These are phyloP conservation scores for Scaptomyza hsui DNA, from an alignment of 1,140 invertebrate genomes.

Conservation along the genomic window DNA sequence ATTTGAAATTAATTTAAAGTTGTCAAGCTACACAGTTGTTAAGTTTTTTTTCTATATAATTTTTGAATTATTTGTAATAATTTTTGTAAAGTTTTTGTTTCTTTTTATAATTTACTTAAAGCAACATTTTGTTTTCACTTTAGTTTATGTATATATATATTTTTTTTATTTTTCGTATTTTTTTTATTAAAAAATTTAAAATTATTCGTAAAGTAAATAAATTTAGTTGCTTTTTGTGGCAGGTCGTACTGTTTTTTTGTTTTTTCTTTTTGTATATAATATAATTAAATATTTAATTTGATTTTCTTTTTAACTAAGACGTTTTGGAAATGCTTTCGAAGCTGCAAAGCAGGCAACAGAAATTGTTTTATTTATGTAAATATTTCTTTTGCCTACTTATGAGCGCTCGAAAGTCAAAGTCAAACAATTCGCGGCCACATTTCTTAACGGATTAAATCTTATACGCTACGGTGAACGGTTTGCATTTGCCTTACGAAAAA, in stretches of 20 bases:
- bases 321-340: conserved; percentile 1
- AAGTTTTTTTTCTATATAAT: conserved; percentile 22
- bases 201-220: conserved; percentile 62
- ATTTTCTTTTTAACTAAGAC: conserved; percentile 32
- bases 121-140: conserved; percentile 51
- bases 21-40: conserved; percentile 49
- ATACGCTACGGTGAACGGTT: conserved; percentile 34
- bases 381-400: conserved; percentile 19
- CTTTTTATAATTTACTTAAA: conserved; percentile 70
- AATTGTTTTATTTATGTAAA: background rate
- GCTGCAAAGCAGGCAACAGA: conserved; percentile 20
- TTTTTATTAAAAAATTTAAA: conserved; percentile 69
- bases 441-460: conserved; percentile 29
- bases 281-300: conserved; percentile 1
- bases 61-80: conserved; percentile 79
- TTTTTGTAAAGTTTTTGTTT: conserved; percentile 62
- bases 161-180: conserved; percentile 36
- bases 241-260: conserved; percentile 76
- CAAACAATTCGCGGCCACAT: conserved; percentile 14
- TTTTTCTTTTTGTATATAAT: conserved; percentile 23
- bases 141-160: conserved; percentile 14
- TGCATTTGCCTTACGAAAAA: conserved; percentile 31
- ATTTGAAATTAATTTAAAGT: conserved; percentile 78
- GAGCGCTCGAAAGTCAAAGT: conserved; percentile 1
- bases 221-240: conserved; percentile 58